These are phyloP conservation scores for Corvus cornix DNA, from an alignment of 2,113 vertebrate genomes.

Conservation along the genomic window DNA sequence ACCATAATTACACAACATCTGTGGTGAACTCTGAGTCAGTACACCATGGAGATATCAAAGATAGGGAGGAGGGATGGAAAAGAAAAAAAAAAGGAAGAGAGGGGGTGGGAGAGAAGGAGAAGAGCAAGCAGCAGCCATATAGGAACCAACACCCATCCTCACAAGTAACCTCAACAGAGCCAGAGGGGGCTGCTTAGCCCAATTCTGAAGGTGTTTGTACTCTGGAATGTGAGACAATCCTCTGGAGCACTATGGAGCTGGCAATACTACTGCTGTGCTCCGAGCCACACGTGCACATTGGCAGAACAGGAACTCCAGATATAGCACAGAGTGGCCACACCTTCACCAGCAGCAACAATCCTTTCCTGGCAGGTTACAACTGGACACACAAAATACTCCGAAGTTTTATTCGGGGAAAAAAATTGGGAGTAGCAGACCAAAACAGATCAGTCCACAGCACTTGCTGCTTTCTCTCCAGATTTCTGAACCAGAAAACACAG, in stretches of 20 bases:
- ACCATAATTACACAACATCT: neutral
- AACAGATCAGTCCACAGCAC: neutral
- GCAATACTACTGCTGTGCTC: neutral
- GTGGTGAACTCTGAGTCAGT: conserved; percentile 37
- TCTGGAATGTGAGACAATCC: neutral
- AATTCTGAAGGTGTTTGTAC: neutral
- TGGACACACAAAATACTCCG: neutral
- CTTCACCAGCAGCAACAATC: neutral
- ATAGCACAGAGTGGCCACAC: neutral
- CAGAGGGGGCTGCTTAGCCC: neutral
- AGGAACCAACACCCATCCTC: neutral
- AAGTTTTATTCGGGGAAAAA: neutral
- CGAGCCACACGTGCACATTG: rapidly evolving
- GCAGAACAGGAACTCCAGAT: neutral
- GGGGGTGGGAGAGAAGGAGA: neutral
- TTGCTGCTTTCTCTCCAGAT: neutral
- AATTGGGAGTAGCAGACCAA: neutral
- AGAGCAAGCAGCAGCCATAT: rapidly evolving
- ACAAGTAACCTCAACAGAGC: neutral
- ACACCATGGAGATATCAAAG: neutral
- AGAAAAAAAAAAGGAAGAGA: neutral
- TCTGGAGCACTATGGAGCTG: neutral
- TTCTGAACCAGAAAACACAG: neutral
- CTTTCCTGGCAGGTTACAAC: neutral
- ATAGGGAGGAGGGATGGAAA: neutral